Evolutionary conservation across 1,140 invertebrate species (phyloP).

Genomic region (Piezodorus guildinii): DNA sequence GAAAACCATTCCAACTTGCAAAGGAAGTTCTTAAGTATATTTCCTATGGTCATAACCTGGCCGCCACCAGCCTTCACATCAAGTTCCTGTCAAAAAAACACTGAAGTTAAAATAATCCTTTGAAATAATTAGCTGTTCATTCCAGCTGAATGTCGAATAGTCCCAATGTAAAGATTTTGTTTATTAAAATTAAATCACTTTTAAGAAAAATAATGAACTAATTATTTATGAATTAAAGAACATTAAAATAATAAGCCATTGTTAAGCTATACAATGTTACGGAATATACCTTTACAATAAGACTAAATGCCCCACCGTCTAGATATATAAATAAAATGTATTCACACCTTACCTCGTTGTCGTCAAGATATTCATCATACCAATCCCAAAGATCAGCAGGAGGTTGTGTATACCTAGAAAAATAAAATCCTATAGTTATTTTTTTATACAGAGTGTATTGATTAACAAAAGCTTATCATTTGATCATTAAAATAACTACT

Average conservation of each 20-base stretch:
- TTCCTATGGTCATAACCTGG: conserved; percentile 85
- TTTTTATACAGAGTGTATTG: no score
- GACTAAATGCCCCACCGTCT: not conserved
- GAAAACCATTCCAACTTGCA: conserved; percentile 97
- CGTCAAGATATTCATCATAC: conserved; percentile 93
- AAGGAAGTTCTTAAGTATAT: conserved; percentile 85
- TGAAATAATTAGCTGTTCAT: not conserved
- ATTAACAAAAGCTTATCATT: no score
- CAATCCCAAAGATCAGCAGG: conserved; percentile 91
- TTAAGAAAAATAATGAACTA: not conserved
- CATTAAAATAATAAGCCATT: no score
- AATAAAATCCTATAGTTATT: not conserved
- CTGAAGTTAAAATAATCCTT: not conserved
- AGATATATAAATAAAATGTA: conserved; percentile 12
- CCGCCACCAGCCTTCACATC: conserved; percentile 97
- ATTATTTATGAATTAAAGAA: no score
- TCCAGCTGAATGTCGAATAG: not conserved
- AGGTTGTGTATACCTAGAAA: conserved; percentile 81
- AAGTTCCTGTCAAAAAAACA: conserved; percentile 51
- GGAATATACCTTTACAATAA: conserved; percentile 5
- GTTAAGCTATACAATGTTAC: not conserved
- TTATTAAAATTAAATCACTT: not conserved
- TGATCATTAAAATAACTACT: no score
- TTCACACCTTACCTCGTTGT: conserved; percentile 59
- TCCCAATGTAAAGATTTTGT: conserved; percentile 1